Conservation (phyloP, 2,888 invertebrate species). For the Galeruca laticollis region DNA sequence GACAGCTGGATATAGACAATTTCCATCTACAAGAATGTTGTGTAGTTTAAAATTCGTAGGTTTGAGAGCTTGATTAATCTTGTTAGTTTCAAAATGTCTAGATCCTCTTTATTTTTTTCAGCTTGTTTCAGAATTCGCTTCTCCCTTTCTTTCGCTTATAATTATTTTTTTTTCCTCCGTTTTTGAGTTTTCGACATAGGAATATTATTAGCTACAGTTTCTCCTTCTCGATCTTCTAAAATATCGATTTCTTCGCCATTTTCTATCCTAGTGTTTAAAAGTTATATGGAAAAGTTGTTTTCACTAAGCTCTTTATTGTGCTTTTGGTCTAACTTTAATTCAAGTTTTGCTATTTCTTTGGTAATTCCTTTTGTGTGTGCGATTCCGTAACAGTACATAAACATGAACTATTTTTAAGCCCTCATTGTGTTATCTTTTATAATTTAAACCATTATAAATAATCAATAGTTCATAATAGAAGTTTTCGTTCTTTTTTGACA, state of each 20-base stretch:
- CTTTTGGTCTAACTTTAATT: slow-evolving; percentile 79
- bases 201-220: slow-evolving; percentile 54
- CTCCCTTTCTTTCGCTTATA: slow-evolving; percentile 81
- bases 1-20: slow-evolving; percentile 90
- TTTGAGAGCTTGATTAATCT: slow-evolving; percentile 77
- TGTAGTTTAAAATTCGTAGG: slow-evolving; percentile 76
- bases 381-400: too few relatives aligned
- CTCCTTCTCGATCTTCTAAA: slow-evolving; percentile 41
- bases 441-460: too few relatives aligned
- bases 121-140: slow-evolving; percentile 83
- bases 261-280: slow-evolving; percentile 12
- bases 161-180: slow-evolving; percentile 86
- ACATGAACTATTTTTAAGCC: too few relatives aligned
- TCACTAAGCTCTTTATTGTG: slow-evolving; percentile 77
- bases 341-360: slow-evolving; percentile 81
- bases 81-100: slow-evolving; percentile 79
- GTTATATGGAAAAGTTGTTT: slow-evolving; percentile 62
- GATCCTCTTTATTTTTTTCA: slow-evolving; percentile 80
- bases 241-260: slow-evolving; percentile 48
- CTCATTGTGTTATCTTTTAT: too few relatives aligned
- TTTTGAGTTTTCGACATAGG: slow-evolving; percentile 86
- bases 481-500: neutral
- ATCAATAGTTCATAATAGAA: too few relatives aligned
- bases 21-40: slow-evolving; percentile 88
- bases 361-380: slow-evolving; percentile 86